These are phyloP conservation scores for Drosophila insularis DNA, from an alignment of 1,140 invertebrate species.

Conservation along the genomic window DNA sequence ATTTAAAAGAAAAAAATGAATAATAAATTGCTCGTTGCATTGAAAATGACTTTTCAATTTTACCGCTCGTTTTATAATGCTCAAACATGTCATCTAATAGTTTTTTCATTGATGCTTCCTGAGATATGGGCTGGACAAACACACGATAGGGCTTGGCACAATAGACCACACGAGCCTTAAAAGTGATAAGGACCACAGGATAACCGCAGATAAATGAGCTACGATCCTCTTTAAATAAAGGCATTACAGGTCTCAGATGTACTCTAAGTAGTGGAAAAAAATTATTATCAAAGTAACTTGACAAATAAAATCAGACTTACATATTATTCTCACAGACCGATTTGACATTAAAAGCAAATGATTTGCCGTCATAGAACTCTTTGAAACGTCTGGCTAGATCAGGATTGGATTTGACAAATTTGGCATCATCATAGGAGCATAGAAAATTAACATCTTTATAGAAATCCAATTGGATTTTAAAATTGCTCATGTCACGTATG, in stretches of 20 bases:
- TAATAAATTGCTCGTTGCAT: not conserved
- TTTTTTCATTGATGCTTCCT: constrained; percentile 70
- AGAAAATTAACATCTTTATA: constrained; percentile 64
- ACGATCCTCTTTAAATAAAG: constrained; percentile 70
- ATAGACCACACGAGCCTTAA: constrained; percentile 57
- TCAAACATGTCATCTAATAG: constrained; percentile 84
- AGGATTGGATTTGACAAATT: constrained; percentile 76
- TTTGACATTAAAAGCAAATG: constrained; percentile 68
- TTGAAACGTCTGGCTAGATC: constrained; percentile 69
- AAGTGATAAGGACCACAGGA: constrained; percentile 60
- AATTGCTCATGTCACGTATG: constrained; percentile 72
- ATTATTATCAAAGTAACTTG: not conserved
- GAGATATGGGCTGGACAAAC: constrained; percentile 85
- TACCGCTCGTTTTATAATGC: constrained; percentile 84
- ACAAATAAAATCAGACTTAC: constrained; percentile 44
- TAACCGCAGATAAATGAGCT: constrained; percentile 54
- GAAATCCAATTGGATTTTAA: constrained; percentile 70
- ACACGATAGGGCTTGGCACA: constrained; percentile 82
- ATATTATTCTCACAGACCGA: constrained; percentile 80
- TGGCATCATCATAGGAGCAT: constrained; percentile 72
- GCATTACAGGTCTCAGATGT: constrained; percentile 71
- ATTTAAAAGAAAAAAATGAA: not conserved
- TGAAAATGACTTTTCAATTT: not conserved
- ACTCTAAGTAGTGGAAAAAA: constrained; percentile 34
- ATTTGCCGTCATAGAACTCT: constrained; percentile 73